A percentile compares a stretch with the other conserved stretches of the same genome.
These are phyloP conservation scores for Calyptommatus sinebrachiatus DNA, from an alignment of 2,113 vertebrate genomes.

Conservation along the genomic window DNA sequence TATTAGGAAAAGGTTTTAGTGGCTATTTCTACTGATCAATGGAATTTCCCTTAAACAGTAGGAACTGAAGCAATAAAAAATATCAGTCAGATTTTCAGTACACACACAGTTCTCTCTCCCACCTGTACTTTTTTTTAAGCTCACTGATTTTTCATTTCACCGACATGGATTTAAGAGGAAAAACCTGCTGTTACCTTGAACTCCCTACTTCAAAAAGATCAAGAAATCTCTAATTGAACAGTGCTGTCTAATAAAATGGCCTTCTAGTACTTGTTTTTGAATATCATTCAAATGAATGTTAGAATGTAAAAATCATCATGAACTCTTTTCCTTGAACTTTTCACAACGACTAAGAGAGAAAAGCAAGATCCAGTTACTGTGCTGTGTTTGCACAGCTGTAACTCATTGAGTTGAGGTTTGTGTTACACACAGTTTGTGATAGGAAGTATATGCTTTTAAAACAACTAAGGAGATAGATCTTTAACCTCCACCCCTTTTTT, in stretches of 20 bases:
- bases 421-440: constrained; percentile 77
- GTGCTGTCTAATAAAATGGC: constrained; percentile 52
- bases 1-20: neutral
- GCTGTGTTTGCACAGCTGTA: constrained; percentile 88
- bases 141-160: constrained; percentile 28
- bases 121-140: constrained; percentile 32
- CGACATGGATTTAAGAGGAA: constrained; percentile 25
- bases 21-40: neutral
- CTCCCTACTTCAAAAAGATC: constrained; percentile 38
- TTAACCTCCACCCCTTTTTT: constrained; percentile 71
- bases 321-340: constrained; percentile 68
- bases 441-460: constrained; percentile 82
- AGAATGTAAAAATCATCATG: constrained; percentile 59
- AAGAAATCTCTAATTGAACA: constrained; percentile 28
- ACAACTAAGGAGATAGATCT: constrained; percentile 72
- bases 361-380: constrained; percentile 67
- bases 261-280: constrained; percentile 59
- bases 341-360: constrained; percentile 54
- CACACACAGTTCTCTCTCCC: neutral
- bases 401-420: constrained; percentile 71
- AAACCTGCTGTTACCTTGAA: constrained; percentile 37
- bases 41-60: neutral
- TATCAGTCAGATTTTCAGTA: neutral
- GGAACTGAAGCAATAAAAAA: neutral
- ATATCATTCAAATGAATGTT: constrained; percentile 61